phyloP scores from a whole-genome alignment of 64 coral and sea anemone genomes.

The Astreopora myriophthalma region DNA sequence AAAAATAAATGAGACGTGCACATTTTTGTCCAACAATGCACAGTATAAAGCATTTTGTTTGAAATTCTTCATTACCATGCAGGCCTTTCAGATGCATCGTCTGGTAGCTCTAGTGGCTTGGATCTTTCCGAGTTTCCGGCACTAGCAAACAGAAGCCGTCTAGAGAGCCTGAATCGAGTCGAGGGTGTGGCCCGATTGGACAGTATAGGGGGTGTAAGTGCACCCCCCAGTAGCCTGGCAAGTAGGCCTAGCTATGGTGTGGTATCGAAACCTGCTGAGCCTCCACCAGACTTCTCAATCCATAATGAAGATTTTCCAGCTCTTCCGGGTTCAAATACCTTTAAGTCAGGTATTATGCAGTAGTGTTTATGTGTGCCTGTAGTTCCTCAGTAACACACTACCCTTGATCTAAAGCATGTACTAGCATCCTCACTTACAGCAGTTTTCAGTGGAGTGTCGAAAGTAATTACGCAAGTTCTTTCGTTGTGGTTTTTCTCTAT shows the following conservation, averaged over 20 bases:
- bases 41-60: background rate
- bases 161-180: slow-evolving; percentile 29
- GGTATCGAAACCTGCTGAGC: slow-evolving; percentile 96
- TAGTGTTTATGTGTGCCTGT: background rate
- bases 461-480: no score
- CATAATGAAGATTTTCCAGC: slow-evolving; percentile 97
- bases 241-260: slow-evolving; percentile 80
- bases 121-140: slow-evolving; percentile 82
- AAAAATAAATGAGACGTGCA: no score
- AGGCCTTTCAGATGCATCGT: slow-evolving; percentile 23
- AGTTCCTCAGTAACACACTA: no score
- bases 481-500: no score
- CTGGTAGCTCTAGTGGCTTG: slow-evolving; percentile 56
- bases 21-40: no score
- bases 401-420: no score
- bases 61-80: background rate
- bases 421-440: no score
- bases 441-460: no score
- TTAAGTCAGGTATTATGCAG: slow-evolving; percentile 73
- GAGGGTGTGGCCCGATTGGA: slow-evolving; percentile 39
- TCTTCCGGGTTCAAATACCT: slow-evolving; percentile 78
- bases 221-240: slow-evolving; percentile 45
- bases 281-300: slow-evolving; percentile 93
- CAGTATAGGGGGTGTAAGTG: slow-evolving; percentile 40
- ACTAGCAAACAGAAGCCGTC: slow-evolving; percentile 64